Evolutionary conservation across 2,888 invertebrate species (phyloP), one percentile per base, ranked within the genome.

Genomic region (Neocrepidodera transversa): DNA sequence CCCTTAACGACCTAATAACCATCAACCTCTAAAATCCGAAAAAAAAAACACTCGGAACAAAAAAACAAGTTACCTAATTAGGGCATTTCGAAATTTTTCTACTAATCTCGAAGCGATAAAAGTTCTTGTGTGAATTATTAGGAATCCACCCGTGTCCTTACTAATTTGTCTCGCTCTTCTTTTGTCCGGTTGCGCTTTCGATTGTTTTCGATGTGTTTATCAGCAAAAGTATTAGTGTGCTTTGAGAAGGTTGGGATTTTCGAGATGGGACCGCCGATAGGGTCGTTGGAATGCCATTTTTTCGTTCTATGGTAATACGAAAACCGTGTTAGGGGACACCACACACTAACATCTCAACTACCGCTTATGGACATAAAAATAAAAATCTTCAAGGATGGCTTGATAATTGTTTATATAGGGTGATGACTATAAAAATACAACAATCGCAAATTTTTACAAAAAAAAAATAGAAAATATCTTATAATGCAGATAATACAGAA

Each of bases 151-250:
- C 73, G 72, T 76, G 78, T 77, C 75, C 71, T 76, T 73, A 76
- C 78, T 78, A 78, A 78, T 78, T 77, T 78, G 77, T 75, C 74
- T 75, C 74, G 75, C 66, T 74, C 68, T 70, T 72, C 75, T 74
- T 76, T 77, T 73, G 71, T 74, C 66, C 75, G 68, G 75, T 75
- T 75, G 77, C 77, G 73, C 74, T 70, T 68, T 67, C 70, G 70
- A 75, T 74, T 75, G 74, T 74, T 73, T 52, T 73, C 71, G 67
- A 76, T 74, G 74, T 77, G 77, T 78, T 77, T 77, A 77, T 77
- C 77, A 74, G 74, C 70, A 67, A 67, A 72, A 73, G 75, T 72
- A 74, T 74, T 73, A 75, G 74, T 72, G 73, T 73, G 67, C 71
- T 65, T 65, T 62, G 68, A 67, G 71, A 74, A 74, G 73, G 69